Evolutionary conservation across 2,797 vertebrate genomes (phyloP), one percentile per base, ranked within the genome.

Genomic region (Intellagama lesueurii): DNA sequence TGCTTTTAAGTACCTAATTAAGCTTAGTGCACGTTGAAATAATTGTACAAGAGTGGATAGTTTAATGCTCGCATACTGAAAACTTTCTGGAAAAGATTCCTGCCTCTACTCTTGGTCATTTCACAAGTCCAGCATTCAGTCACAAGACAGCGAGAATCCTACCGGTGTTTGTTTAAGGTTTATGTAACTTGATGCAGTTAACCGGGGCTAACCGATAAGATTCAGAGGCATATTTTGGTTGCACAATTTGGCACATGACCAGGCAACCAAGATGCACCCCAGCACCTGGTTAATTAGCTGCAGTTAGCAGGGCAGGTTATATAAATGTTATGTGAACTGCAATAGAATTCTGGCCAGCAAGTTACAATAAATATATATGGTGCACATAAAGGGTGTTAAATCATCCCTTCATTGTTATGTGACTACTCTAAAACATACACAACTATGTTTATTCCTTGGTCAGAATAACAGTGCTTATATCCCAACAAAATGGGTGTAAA

Each of bases 321-420:
- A 14, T 56, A 8, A 56, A 56, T 14, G 7, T 56, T 56, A 56
- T 56, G 52, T 56, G 52, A 56, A 56, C 52, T 2, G 7, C 52
- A 56, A 56, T 56, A 56, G 52, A 14, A 56, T 56, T 56, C 52
- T 56, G 52, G 4, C 52, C 52, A 56, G 40, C 40, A 40, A 40
- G 89, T 6, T 11, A 87, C 85, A 35, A 52, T 9, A 90, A 89
- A 0, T 8, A 32, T 66, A 60, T 47, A 49, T n/a, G 75, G 87
- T 77, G 24, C 26, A 90, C 84, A 44, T 86, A 64, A 70, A 85
- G 76, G 52, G 72, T 40, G 49, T 64, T 76, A 44, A 86, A 76
- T 86, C 84, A 64, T 76, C 28, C 72, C 35, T 77, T 85, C n/a
- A 73, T n/a, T 72, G 30, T 86, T 52, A 86, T 44, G 73, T 86